phyloP scores from a whole-genome alignment of 2,888 invertebrate genomes.

The Cancer borealis region DNA sequence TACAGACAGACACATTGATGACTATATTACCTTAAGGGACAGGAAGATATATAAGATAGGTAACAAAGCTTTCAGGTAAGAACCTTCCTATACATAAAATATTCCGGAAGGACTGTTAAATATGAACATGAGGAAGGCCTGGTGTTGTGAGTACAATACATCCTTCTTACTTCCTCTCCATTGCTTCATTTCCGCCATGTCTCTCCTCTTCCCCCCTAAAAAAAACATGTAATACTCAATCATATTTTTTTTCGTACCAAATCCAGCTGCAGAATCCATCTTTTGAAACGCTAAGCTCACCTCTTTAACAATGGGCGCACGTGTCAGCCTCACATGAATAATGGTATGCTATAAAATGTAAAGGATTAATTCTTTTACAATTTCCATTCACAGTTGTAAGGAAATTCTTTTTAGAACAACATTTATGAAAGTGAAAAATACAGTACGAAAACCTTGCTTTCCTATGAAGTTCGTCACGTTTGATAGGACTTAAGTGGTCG shows the following conservation, averaged over 20 bases:
- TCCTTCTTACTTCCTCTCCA: neutral
- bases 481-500: neutral
- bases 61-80: neutral
- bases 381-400: neutral
- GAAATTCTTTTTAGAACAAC: neutral
- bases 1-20: neutral
- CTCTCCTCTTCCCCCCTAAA: neutral
- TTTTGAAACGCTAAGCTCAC: neutral
- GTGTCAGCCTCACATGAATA: neutral
- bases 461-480: neutral
- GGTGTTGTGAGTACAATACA: neutral
- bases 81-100: neutral
- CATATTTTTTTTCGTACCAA: neutral
- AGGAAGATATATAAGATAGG: neutral
- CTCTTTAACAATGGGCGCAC: neutral
- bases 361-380: neutral
- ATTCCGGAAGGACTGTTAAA: neutral
- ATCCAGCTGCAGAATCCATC: neutral
- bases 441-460: neutral
- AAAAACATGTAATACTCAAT: neutral
- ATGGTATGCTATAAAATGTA: neutral
- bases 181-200: neutral
- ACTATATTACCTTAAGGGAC: no score
- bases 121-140: neutral
- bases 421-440: neutral